Evolutionary conservation across 2,113 vertebrate genomes (phyloP), one percentile per base, ranked within the genome.

Genomic region (Oreochromis tanganicae): DNA sequence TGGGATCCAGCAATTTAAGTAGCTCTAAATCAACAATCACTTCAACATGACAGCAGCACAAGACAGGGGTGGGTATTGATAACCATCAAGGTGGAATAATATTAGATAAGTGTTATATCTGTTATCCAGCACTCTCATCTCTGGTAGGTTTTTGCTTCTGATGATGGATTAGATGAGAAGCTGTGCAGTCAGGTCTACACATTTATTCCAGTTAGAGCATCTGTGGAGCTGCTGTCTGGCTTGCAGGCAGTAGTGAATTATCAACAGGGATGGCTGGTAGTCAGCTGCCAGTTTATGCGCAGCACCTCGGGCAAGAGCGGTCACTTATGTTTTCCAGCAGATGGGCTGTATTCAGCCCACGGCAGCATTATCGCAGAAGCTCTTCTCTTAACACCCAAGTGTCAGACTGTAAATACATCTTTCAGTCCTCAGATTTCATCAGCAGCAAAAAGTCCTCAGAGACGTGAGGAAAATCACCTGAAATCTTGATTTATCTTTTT

Each of bases 201-300:
- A 83, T 89, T 89, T 85, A 75, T 92, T 87, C 92, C 82, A 92
- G 92, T 94, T 89, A 93, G 63, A 87, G 78, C 21, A 5, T 16
- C 75, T 32, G 85, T 54, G 57, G 48, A 85, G 81, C 85, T 71
- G 81, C 83, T 81, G 82, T 66, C 59, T 83, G 85, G 34, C 84
- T 87, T 16, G 41, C 73, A 81, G 91, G 84, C 90, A 61, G 80
- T 48, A 82, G 84, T 91, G 84, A 92, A 82, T 92, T 87, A 91
- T 88, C 82, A 89, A 80, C 85, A 83, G 80, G 71, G 43, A 88
- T 81, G 50, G 66, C 66, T 81, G 32, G 78, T 79, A 85, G 82
- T 92, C 89, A 87, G 82, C 84, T 85, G 80, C 84, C 82, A 86
- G 88, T 91, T 91, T 73, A 43, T 14, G 2, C 43, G 7, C 68